Evolutionary conservation across 2,888 invertebrate species (phyloP).

Genomic region (Sminthurinus aureus): DNA sequence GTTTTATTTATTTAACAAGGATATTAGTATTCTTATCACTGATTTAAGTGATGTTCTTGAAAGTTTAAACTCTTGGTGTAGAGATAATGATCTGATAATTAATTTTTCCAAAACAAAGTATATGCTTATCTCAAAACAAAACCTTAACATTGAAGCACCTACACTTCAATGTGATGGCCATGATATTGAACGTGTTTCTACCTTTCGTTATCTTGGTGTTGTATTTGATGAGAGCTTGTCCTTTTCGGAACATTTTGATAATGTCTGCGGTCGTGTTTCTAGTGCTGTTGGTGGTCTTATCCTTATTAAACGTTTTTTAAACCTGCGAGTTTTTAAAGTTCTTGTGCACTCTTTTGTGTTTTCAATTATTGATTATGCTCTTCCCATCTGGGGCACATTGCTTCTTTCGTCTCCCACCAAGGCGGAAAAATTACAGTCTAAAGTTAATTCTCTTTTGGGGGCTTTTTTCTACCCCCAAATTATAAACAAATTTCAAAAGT

Average conservation of each 20-base stretch:
- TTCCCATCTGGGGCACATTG: not conserved
- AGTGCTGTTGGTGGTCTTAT: not conserved
- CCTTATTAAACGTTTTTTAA: not conserved
- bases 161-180: not conserved
- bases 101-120: conserved; percentile 10
- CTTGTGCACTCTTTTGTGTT: not conserved
- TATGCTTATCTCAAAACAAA: not conserved
- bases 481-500: not conserved
- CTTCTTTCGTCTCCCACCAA: not conserved
- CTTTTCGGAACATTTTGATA: not conserved
- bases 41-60: not conserved
- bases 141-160: not conserved
- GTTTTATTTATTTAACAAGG: not conserved
- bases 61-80: conserved; percentile 2
- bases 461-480: not conserved
- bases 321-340: not conserved
- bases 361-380: not conserved
- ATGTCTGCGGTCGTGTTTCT: not conserved
- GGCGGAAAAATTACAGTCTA: not conserved
- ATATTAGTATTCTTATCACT: not conserved
- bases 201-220: not conserved
- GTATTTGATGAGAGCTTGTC: not conserved
- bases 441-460: not conserved
- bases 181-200: not conserved
- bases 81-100: not conserved